Base-by-base conservation (phyloP, 1,140 invertebrate genomes). In the Myzus persicae region DNA sequence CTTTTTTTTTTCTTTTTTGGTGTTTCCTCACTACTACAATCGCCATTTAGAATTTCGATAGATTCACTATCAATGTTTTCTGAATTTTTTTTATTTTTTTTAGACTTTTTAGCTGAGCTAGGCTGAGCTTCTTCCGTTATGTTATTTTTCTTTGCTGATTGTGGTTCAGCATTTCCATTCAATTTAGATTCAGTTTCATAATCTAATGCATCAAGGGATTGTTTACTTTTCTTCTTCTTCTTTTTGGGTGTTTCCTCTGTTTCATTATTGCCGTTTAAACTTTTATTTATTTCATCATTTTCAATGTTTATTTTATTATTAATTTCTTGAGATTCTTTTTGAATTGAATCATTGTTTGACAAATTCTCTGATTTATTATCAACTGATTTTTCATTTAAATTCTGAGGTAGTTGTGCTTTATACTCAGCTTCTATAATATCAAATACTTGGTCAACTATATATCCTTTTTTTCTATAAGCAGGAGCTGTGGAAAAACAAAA, bases 371-470 rank as follows among this genome's bases (percentile, higher is more conserved):
- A 24, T 6, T 82, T 48, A 44, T 24, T 94, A 94, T 94, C 94
- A 88, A 94, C 94, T 94, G 94, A 94, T 93, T 93, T 95, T 94
- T 95, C 95, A 93, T 94, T 94, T 46, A 94, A 93, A 88, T 94
- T 94, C 31, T 93, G 91, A 36, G 93, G 93, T 90, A 96, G 96
- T 76, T 96, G 95, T 94, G 96, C 95, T 93, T 96, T 96, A 54
- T 97, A 96, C 94, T 97, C 96, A 90, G 95, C 96, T 94, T 97
- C 97, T 94, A 98, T 96, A 94, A 97, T 96, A 81, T 96, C 95
- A 97, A 97, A 98, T 24, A 97, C 96, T 93, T 96, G 96, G 82
- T 97, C 96, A 90, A 97, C 96, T 93, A 97, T 95, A 85, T 95
- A 94, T 82, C 94, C 95, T 91, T 96, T 96, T 46, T 96, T 95